Conservation (phyloP, 2,797 vertebrate genomes). For the Onychomys leucogaster region DNA sequence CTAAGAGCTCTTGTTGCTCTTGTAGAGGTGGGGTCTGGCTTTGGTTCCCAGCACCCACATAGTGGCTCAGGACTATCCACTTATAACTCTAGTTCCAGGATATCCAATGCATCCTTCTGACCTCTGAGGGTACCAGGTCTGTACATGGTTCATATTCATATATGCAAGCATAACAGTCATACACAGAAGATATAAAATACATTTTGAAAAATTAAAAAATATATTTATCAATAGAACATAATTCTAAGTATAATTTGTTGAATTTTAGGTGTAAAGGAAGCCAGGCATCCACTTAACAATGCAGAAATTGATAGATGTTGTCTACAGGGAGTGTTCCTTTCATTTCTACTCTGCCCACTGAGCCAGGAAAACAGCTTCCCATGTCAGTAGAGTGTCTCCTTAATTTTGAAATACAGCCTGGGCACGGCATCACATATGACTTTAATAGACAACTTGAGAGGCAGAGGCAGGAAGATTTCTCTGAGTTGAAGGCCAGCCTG, state of each 20-base stretch:
- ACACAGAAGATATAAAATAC: background rate
- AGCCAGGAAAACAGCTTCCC: background rate
- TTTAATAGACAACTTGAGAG: background rate
- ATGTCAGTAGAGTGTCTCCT: rapidly evolving
- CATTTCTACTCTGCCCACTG: background rate
- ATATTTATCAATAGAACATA: background rate
- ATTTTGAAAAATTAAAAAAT: background rate
- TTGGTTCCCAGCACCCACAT: background rate
- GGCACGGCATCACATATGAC: background rate
- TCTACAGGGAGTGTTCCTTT: background rate
- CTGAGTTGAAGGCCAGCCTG: background rate
- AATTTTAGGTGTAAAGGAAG: slow-evolving; percentile 36
- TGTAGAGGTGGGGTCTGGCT: background rate
- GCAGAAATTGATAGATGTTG: background rate
- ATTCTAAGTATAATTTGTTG: background rate
- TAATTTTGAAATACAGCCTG: background rate
- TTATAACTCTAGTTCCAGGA: background rate
- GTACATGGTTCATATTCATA: no score
- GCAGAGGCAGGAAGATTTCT: background rate
- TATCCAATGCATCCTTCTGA: background rate
- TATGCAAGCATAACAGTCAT: background rate
- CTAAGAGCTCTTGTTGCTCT: background rate
- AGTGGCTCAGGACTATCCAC: background rate
- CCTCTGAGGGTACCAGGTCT: background rate
- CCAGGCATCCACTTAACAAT: background rate